phyloP scores from a whole-genome alignment of 2,888 invertebrate species.

The Chirona hameri region DNA sequence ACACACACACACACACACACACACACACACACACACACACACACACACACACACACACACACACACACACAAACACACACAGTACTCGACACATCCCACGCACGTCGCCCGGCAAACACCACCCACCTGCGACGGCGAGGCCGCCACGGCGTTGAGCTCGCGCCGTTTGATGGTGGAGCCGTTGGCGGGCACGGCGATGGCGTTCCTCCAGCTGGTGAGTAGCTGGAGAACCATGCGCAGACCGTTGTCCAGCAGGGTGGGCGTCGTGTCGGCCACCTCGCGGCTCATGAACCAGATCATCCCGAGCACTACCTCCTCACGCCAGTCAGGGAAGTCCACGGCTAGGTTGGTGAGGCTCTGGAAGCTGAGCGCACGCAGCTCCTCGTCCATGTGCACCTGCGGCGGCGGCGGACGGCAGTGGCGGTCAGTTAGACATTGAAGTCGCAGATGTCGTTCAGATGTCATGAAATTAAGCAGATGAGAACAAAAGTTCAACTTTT shows the following conservation, averaged over 20 bases:
- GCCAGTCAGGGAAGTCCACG: slow-evolving; percentile 94
- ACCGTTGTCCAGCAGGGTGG: slow-evolving; percentile 86
- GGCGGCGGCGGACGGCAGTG: neutral
- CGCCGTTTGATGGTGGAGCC: slow-evolving; percentile 31
- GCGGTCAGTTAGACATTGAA: too few species aligned
- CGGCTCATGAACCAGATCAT: slow-evolving; percentile 92
- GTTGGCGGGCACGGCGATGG: slow-evolving; percentile 50
- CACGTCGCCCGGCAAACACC: neutral
- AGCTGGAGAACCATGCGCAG: slow-evolving; percentile 87
- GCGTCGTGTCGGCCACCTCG: slow-evolving; percentile 85
- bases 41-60: too few species aligned
- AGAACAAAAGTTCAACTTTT: too few species aligned
- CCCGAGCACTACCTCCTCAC: slow-evolving; percentile 85
- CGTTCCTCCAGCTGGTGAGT: slow-evolving; percentile 87
- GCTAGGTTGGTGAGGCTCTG: slow-evolving; percentile 94
- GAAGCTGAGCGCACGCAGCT: slow-evolving; percentile 85
- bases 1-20: too few species aligned
- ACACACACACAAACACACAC: too few species aligned
- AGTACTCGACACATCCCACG: too few species aligned
- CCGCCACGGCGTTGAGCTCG: slow-evolving; percentile 24
- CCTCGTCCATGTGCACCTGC: slow-evolving; percentile 93
- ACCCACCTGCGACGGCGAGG: neutral
- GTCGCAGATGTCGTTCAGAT: too few species aligned
- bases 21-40: too few species aligned
- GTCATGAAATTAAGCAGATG: too few species aligned